Conservation (phyloP, 2,797 vertebrate species). For the Delichon dasypus region DNA sequence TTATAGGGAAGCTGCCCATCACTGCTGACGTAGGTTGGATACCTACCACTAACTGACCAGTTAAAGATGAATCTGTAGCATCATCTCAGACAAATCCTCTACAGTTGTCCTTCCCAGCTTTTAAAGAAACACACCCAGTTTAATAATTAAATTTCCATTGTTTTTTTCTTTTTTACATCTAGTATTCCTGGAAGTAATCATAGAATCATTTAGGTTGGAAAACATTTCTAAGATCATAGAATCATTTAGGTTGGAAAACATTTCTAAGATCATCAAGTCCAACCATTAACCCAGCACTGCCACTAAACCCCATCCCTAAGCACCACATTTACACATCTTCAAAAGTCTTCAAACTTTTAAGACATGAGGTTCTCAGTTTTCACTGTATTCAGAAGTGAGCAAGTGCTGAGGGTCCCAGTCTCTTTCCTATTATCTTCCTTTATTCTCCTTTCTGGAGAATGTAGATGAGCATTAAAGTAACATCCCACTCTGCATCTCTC, state of each 20-base stretch:
- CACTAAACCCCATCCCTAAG: neutral
- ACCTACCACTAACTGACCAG: neutral
- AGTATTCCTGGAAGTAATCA: neutral
- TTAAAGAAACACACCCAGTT: neutral
- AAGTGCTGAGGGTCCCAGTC: neutral
- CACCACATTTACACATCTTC: neutral
- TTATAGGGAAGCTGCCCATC: constrained; percentile 28
- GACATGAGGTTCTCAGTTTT: neutral
- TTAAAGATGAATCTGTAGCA: neutral
- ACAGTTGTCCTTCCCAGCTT: neutral
- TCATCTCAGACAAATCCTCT: neutral
- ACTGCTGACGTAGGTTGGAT: neutral
- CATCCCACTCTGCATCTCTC: neutral
- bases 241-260: neutral
- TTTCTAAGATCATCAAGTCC: neutral
- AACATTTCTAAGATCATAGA: neutral
- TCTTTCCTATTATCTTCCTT: neutral
- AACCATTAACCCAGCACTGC: neutral
- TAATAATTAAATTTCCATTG: neutral
- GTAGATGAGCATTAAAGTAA: neutral
- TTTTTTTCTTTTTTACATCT: neutral
- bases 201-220: neutral
- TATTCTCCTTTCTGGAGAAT: neutral
- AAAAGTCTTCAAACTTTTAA: neutral
- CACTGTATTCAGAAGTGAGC: neutral